Evolutionary conservation across 1,140 invertebrate genomes (phyloP).

Genomic region (Brachionus rubens): DNA sequence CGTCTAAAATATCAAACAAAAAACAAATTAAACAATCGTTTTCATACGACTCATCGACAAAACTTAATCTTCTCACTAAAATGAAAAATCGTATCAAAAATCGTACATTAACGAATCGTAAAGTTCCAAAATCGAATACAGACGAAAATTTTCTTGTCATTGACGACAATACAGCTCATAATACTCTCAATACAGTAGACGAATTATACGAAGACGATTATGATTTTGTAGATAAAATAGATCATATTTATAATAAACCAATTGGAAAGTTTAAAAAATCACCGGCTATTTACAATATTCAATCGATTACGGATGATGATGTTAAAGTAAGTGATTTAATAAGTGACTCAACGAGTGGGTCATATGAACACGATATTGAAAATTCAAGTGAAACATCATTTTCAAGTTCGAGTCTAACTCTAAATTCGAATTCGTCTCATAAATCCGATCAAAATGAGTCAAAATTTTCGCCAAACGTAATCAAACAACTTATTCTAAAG

Average conservation of each 20-base stretch:
- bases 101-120: neutral
- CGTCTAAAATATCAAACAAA: neutral
- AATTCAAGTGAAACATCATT: neutral
- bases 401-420: neutral
- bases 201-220: neutral
- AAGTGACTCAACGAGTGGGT: neutral
- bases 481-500: neutral
- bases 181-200: neutral
- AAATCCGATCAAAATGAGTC: neutral
- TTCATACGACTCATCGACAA: neutral
- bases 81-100: constrained; percentile 8
- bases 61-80: neutral
- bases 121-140: neutral
- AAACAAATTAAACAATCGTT: neutral
- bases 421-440: neutral
- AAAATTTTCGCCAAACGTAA: neutral
- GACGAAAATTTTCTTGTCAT: constrained; percentile 16
- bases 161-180: neutral
- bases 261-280: neutral
- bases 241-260: neutral
- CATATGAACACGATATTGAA: neutral
- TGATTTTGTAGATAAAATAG: neutral
- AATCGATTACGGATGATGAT: constrained; percentile 2
- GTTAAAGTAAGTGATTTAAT: constrained; percentile 10
- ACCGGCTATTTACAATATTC: constrained; percentile 22